These are phyloP conservation scores for Phoxinus dragarum DNA, from an alignment of 2,797 vertebrate species.

Conservation along the genomic window DNA sequence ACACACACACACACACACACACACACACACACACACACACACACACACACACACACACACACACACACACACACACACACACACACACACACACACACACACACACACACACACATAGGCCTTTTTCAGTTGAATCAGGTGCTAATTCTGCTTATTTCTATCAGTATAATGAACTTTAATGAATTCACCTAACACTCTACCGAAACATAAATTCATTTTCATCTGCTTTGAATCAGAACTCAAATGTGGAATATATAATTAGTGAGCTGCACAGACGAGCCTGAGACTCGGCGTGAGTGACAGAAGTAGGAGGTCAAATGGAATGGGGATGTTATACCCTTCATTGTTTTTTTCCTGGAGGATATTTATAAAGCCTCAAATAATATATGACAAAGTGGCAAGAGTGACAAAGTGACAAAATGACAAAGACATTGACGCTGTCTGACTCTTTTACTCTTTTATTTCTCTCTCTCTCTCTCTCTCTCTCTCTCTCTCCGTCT, in stretches of 20 bases:
- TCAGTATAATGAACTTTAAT: slow-evolving; percentile 40
- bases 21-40: no score
- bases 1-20: no score
- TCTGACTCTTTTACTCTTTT: slow-evolving; percentile 10
- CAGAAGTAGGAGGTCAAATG: neutral
- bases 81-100: no score
- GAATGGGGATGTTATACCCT: slow-evolving; percentile 21
- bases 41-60: no score
- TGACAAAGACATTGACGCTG: neutral
- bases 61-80: no score
- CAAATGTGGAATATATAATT: slow-evolving; percentile 18
- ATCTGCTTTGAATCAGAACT: slow-evolving; percentile 4
- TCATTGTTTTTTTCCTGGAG: slow-evolving; percentile 10
- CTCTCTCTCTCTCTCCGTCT: neutral
- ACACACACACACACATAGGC: neutral
- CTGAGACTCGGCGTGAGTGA: slow-evolving; percentile 5
- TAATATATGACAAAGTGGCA: slow-evolving; percentile 17
- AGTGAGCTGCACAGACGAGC: neutral
- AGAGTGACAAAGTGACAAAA: no score
- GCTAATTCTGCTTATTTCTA: slow-evolving; percentile 22
- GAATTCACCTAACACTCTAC: slow-evolving; percentile 18
- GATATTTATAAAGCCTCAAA: slow-evolving; percentile 38
- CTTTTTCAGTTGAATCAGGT: slow-evolving; percentile 19
- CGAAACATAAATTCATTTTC: slow-evolving; percentile 23
- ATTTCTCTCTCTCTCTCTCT: neutral